Base-by-base conservation (phyloP, 2,888 invertebrate genomes). In the Ptychoptera albimana region DNA sequence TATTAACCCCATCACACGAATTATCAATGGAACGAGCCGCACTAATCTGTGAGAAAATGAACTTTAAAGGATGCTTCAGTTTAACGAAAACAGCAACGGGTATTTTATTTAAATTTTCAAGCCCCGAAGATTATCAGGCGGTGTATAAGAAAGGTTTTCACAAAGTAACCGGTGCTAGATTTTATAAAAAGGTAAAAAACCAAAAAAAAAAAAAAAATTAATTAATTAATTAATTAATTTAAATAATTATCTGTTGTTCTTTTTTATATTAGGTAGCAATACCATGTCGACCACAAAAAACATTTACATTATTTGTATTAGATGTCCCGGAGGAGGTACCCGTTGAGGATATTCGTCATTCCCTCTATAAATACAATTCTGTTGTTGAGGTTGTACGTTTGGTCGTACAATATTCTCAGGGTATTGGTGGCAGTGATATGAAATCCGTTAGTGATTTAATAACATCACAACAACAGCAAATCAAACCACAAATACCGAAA, bases 91-190 rank as follows among this genome's bases (percentile, higher is more conserved):
- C 87, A 1, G 86, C 87, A 42, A 87, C 86, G 38, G 87, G 87
- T 46, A 86, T 87, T 57, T 74, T 87, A 50, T 87, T 87, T 70
- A 86, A 85, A 67, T 87, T 87, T 67, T 84, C 84, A 54, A 81
- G 80, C 64, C 82, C 84, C 51, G 86, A 86, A 53, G 87, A 87
- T 61, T 87, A 82, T 64, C 83, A 84, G 65, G 79, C 82, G 60
- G 84, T 86, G 51, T 85, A 79, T 71, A 79, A 84, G 67, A 86
- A 86, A 61, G 86, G 85, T 29, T 87, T 87, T 67, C 85, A 86
- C 65, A 82, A 81, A 64, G 84, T 86, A 43, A 87, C 86, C 45
- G 85, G 85, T 30, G 85, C 86, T 42, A 72, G 86, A 54, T 79
- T 86, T 60, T 86, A 87, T 66, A 78, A 84, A 67, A 87, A 87